Conservation (phyloP, 2,797 vertebrate genomes). For the Gila robusta region DNA sequence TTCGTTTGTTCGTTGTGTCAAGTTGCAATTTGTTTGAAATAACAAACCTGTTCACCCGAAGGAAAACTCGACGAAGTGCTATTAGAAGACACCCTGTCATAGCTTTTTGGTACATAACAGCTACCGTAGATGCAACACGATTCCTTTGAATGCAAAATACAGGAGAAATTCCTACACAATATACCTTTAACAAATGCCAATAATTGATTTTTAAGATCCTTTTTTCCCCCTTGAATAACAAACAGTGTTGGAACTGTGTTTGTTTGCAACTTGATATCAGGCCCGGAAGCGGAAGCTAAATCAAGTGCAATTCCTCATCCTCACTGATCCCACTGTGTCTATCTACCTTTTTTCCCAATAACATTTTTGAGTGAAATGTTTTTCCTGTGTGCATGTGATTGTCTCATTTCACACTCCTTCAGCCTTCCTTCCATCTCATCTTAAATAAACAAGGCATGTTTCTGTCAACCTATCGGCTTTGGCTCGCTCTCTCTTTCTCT, state of each 20-base stretch:
- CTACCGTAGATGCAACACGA: too few relatives aligned
- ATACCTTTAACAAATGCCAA: neutral
- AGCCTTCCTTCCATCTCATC: constrained; percentile 6
- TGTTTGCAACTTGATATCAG: constrained; percentile 11
- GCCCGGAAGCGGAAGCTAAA: neutral
- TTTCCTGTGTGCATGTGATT: constrained; percentile 20
- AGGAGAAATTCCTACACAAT: too few relatives aligned
- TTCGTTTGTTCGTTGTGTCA: too few relatives aligned
- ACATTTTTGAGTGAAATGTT: constrained; percentile 20
- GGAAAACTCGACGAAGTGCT: too few relatives aligned
- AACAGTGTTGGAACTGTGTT: neutral
- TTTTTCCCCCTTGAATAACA: neutral
- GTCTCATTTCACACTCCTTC: constrained; percentile 13
- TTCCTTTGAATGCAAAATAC: too few relatives aligned
- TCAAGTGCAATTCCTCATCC: neutral
- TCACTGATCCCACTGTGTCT: constrained; percentile 16
- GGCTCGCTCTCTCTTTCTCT: neutral
- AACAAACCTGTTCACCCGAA: too few relatives aligned
- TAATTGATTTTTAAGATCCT: neutral
- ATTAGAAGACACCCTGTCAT: too few relatives aligned
- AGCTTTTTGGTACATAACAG: too few relatives aligned
- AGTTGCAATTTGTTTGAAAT: too few relatives aligned
- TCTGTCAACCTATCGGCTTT: constrained; percentile 7
- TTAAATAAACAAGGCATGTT: constrained; percentile 9
- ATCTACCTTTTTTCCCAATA: neutral